These are phyloP conservation scores for Tiliacea aurago DNA, from an alignment of 2,888 invertebrate genomes.

Conservation along the genomic window DNA sequence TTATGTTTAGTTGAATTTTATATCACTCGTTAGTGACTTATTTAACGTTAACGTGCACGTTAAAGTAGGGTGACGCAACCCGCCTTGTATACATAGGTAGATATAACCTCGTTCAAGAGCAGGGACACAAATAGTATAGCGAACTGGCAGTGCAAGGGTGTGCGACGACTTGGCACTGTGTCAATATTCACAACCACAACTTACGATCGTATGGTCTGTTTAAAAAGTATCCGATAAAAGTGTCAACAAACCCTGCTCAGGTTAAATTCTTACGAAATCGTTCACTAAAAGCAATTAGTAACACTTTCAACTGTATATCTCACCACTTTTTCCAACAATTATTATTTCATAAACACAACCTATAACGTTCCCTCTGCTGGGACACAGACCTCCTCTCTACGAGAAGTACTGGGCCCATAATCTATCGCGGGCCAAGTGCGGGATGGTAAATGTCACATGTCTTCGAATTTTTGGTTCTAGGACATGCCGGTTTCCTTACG, in stretches of 20 bases:
- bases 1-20: not conserved
- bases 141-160: slow-evolving; percentile 28
- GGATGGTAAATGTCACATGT: too few species aligned
- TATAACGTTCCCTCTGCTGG: too few species aligned
- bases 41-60: slow-evolving; percentile 14
- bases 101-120: slow-evolving; percentile 34
- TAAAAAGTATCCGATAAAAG: not conserved
- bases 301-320: not conserved
- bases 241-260: not conserved
- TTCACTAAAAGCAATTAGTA: too few species aligned
- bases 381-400: too few species aligned
- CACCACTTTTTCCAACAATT: not conserved
- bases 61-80: slow-evolving; percentile 22
- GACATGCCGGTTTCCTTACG: too few species aligned
- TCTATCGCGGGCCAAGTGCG: too few species aligned
- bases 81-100: not conserved
- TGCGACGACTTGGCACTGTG: slow-evolving; percentile 38
- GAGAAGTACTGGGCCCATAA: too few species aligned
- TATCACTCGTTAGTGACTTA: not conserved
- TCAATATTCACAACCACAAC: slow-evolving; percentile 25
- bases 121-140: slow-evolving; percentile 31
- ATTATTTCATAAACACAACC: not conserved
- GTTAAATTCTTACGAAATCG: not conserved
- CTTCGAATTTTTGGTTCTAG: too few species aligned
- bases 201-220: not conserved